Evolutionary conservation across 2,888 invertebrate genomes (phyloP), one percentile per base, ranked within the genome.

Genomic region (Morpho helenor): DNA sequence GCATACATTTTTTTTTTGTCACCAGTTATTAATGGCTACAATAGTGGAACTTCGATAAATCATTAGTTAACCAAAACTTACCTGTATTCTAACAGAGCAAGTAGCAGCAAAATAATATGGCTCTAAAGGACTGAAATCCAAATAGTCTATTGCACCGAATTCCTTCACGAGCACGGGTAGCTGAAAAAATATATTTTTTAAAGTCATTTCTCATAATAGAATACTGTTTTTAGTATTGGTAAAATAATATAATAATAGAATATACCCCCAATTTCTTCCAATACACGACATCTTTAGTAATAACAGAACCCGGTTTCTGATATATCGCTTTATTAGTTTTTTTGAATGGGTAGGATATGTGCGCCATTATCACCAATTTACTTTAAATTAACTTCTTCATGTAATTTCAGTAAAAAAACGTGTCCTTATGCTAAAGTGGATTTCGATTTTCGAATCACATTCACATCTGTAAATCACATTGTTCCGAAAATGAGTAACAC

Each of bases 71-170:
- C n/a, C 40, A 10, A 16, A 7, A 52, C 42, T 75, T 75, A 91
- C 91, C 88, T 93, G 94, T 67, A 98, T 96, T 76, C 96, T 93
- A 1, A 96, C 96, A 0, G 98, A 98, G 77, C 96, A 97, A 56
- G 99, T 98, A 16, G 97, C 96, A 7, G 98, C 98, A 88, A 98
- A 96, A 78, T 96, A 94, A 87, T 96, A 93, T 0, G 98, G 98
- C 74, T 97, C 95, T 8, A 95, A 92, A 0, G 97, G 97, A 62
- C 96, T 96, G 76, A 99, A 97, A 78, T 98, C 96, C 48, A 99
- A 93, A 74, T 96, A 95, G 76, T 98, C 97, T 56, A 99, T 96
- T 0, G 96, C 94, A 23, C 97, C 97, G 83, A 96, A 97, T 82
- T 99, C 98, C 82, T 98, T 98, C 0, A 97, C 93, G 45, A 97